Conservation (phyloP, 2,797 vertebrate genomes). For the Sebastes vulpes region DNA sequence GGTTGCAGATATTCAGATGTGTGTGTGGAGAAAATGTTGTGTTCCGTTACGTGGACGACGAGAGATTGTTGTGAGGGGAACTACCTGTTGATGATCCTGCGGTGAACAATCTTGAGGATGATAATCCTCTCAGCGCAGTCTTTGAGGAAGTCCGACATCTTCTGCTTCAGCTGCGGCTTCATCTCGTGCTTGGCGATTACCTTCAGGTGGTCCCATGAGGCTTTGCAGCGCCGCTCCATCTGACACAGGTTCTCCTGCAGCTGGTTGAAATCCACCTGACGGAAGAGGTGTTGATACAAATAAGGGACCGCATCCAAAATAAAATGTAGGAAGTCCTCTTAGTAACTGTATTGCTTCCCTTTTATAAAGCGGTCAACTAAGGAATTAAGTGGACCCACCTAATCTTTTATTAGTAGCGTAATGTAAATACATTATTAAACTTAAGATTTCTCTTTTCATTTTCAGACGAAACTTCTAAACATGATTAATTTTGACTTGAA, state of each 20-base stretch:
- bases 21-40: neutral
- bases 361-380: neutral
- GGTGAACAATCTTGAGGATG: constrained; percentile 94
- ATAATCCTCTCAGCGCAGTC: constrained; percentile 95
- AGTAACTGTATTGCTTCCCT: neutral
- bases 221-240: constrained; percentile 95
- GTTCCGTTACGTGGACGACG: neutral
- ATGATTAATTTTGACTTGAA: neutral
- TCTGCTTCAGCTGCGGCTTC: constrained; percentile 93
- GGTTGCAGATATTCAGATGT: neutral
- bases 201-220: constrained; percentile 97
- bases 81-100: constrained; percentile 95
- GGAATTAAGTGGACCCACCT: neutral
- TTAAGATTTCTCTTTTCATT: neutral
- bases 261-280: constrained; percentile 95
- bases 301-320: neutral
- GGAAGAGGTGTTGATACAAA: neutral
- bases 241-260: constrained; percentile 94
- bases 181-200: constrained; percentile 96
- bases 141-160: constrained; percentile 96
- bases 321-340: neutral
- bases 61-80: neutral
- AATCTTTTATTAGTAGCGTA: neutral
- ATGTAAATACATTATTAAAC: neutral
- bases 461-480: neutral